A percentile compares a stretch with the other conserved stretches of the same genome.
These are phyloP conservation scores for Xestobium rufovillosum DNA, from an alignment of 2,888 invertebrate genomes.

Conservation along the genomic window DNA sequence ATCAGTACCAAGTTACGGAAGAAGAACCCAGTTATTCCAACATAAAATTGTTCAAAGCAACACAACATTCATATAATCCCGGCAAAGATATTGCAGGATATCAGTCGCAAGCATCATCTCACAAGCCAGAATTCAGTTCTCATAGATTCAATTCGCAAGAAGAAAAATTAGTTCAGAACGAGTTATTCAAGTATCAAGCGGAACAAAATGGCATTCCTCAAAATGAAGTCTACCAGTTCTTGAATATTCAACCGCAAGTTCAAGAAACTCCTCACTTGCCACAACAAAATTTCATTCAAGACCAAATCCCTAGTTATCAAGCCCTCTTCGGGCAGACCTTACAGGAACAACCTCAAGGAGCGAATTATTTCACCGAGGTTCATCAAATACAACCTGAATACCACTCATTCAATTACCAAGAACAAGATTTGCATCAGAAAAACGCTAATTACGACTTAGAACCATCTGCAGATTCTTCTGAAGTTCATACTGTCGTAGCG, in stretches of 20 bases:
- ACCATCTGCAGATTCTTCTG: slow-evolving; percentile 21
- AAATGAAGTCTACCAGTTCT: slow-evolving; percentile 1
- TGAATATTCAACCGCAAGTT: slow-evolving; percentile 30
- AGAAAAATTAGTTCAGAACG: background rate
- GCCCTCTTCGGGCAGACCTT: slow-evolving; percentile 31
- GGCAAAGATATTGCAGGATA: slow-evolving; percentile 18
- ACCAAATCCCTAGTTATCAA: slow-evolving; percentile 42
- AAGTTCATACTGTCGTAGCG: slow-evolving; percentile 38
- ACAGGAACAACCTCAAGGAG: slow-evolving; percentile 7
- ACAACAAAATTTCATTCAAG: slow-evolving; percentile 32
- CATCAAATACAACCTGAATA: slow-evolving; percentile 40
- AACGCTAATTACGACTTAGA: slow-evolving; percentile 28
- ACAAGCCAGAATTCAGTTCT: background rate
- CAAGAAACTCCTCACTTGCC: slow-evolving; percentile 31
- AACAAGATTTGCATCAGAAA: slow-evolving; percentile 31
- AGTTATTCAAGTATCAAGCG: background rate
- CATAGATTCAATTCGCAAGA: background rate
- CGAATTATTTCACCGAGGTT: slow-evolving; percentile 31
- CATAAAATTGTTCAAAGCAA: slow-evolving; percentile 9
- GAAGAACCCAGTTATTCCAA: slow-evolving; percentile 38
- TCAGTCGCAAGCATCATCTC: background rate
- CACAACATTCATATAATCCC: slow-evolving; percentile 24
- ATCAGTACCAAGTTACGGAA: slow-evolving; percentile 50
- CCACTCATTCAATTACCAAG: slow-evolving; percentile 45
- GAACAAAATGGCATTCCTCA: background rate